Conservation (phyloP, 2,797 vertebrate genomes). For the Euthynnus affinis region DNA sequence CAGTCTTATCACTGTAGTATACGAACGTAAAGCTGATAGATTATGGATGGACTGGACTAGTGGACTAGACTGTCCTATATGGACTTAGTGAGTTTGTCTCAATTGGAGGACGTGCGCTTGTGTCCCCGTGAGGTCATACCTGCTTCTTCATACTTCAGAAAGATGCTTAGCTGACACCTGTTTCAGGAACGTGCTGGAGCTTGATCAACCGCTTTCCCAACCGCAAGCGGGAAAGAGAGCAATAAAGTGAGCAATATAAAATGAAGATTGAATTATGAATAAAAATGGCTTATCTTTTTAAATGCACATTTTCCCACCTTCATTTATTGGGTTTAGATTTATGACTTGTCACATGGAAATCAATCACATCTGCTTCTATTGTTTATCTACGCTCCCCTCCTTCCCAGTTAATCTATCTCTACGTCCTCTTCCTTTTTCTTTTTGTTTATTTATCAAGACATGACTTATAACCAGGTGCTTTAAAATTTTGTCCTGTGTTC, state of each 20-base stretch:
- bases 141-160: slow-evolving; percentile 6
- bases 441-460: slow-evolving; percentile 29
- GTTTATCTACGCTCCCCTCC: not conserved
- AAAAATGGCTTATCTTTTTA: not conserved
- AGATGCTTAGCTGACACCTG: slow-evolving; percentile 4
- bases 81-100: not conserved
- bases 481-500: not conserved
- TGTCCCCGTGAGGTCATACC: not conserved
- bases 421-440: not conserved
- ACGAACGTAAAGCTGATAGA: not conserved
- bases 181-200: not conserved
- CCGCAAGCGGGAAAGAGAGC: no score
- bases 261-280: no score
- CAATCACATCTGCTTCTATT: not conserved
- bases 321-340: not conserved
- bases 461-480: not conserved
- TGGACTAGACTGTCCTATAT: no score
- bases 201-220: not conserved
- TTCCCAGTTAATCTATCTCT: not conserved
- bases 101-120: slow-evolving; percentile 3
- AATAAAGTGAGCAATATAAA: no score
- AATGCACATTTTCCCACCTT: not conserved
- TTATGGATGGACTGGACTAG: no score
- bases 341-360: slow-evolving; percentile 9
- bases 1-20: not conserved